Evolutionary conservation across 2,113 vertebrate species (phyloP).

Genomic region (Pan paniscus): DNA sequence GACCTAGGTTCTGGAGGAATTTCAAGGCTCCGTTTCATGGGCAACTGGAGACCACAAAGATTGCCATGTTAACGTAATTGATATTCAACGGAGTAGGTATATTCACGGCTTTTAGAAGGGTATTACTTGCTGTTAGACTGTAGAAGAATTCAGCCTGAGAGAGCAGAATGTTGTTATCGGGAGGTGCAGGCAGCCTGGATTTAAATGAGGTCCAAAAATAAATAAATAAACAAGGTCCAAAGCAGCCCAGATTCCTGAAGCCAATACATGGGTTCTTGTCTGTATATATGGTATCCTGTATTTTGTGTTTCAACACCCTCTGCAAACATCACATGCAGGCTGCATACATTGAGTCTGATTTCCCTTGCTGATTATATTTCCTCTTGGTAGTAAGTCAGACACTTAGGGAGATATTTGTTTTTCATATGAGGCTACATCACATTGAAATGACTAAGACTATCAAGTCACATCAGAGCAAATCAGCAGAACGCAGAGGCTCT

Average conservation of each 20-base stretch:
- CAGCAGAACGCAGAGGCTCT: background rate
- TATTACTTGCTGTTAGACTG: background rate
- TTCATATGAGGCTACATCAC: background rate
- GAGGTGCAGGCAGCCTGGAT: background rate
- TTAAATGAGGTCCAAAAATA: background rate
- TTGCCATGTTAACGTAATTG: background rate
- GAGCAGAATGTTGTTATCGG: background rate
- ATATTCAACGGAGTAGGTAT: background rate
- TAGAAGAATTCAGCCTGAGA: background rate
- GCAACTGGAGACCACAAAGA: background rate
- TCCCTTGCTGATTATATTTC: background rate
- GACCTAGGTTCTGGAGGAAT: constrained; percentile 26
- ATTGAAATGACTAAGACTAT: background rate
- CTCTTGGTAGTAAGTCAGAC: background rate
- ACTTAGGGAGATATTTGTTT: background rate
- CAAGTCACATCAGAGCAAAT: background rate
- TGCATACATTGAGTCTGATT: background rate
- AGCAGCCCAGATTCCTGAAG: background rate
- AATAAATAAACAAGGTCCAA: background rate
- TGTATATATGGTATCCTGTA: background rate
- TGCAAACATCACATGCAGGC: background rate
- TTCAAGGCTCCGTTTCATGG: constrained; percentile 31
- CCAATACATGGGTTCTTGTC: background rate
- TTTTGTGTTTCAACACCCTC: constrained; percentile 1
- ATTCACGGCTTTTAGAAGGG: background rate